Conservation (phyloP, 2,113 vertebrate species). For the Zosterops borbonicus region DNA sequence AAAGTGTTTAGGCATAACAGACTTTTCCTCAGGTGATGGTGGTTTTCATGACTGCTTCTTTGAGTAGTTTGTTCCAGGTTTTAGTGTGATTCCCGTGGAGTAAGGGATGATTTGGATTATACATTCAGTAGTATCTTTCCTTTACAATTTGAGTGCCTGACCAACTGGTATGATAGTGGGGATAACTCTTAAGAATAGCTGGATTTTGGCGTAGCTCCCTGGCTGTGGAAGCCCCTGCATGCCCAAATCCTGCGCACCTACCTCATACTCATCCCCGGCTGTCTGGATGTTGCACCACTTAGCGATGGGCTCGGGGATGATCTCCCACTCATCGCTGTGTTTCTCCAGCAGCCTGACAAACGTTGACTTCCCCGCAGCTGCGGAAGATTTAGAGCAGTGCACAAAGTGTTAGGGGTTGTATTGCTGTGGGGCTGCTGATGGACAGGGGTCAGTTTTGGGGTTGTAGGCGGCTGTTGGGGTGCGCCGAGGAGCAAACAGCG, state of each 20-base stretch:
- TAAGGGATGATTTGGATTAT: neutral
- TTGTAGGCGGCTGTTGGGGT: fast-evolving
- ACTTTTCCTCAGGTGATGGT: neutral
- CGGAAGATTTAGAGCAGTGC: neutral
- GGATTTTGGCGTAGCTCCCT: neutral
- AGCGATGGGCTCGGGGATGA: constrained; percentile 79
- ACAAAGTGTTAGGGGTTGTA: fast-evolving
- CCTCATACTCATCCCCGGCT: constrained; percentile 62
- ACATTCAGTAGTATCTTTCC: neutral
- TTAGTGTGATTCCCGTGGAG: neutral
- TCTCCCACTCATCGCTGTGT: constrained; percentile 76
- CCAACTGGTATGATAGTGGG: neutral
- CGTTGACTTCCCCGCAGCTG: constrained; percentile 79
- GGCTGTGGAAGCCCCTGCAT: neutral
- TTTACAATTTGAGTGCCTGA: neutral
- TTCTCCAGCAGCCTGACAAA: constrained; percentile 74
- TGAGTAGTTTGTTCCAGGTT: neutral
- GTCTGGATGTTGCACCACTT: constrained; percentile 81
- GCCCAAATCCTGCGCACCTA: neutral
- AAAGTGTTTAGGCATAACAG: neutral
- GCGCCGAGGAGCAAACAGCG: neutral
- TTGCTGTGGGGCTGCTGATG: fast-evolving
- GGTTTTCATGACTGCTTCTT: neutral
- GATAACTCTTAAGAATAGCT: neutral
- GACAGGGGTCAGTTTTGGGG: too few species aligned